These are phyloP conservation scores for Reinhardtius hippoglossoides DNA, from an alignment of 2,113 vertebrate genomes.

Conservation along the genomic window DNA sequence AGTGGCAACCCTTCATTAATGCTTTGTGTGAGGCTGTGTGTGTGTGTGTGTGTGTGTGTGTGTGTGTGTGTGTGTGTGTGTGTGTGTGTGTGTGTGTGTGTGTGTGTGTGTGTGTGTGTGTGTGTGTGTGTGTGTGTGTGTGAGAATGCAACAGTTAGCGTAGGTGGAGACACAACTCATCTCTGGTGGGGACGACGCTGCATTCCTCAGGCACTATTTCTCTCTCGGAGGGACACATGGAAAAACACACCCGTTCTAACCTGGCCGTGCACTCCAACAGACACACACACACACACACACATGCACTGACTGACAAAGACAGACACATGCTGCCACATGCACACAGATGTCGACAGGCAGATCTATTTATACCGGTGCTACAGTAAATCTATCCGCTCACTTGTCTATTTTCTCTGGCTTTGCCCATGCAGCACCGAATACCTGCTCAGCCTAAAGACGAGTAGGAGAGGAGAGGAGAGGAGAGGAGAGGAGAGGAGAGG, in stretches of 20 bases:
- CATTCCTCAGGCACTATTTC: slow-evolving; percentile 67
- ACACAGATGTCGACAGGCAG: slow-evolving; percentile 69
- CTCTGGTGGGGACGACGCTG: slow-evolving; percentile 39
- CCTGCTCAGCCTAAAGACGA: slow-evolving; percentile 37
- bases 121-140: slow-evolving; percentile 19
- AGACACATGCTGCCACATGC: slow-evolving; percentile 69
- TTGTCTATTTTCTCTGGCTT: slow-evolving; percentile 74
- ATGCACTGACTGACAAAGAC: slow-evolving; percentile 49
- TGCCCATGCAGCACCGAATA: slow-evolving; percentile 39
- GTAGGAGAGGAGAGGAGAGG: background rate
- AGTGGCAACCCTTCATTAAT: slow-evolving; percentile 71
- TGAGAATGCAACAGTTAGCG: slow-evolving; percentile 52
- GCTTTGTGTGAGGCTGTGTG: slow-evolving; percentile 34
- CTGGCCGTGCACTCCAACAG: slow-evolving; percentile 42
- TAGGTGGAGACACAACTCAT: slow-evolving; percentile 66
- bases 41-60: slow-evolving; percentile 29
- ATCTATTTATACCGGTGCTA: slow-evolving; percentile 73
- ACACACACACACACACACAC: slow-evolving; percentile 15
- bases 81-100: slow-evolving; percentile 21
- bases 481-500: background rate
- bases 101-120: slow-evolving; percentile 33
- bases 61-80: slow-evolving; percentile 13
- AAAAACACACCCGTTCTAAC: slow-evolving; percentile 60
- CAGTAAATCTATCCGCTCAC: slow-evolving; percentile 75
- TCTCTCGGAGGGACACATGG: slow-evolving; percentile 59